These are phyloP conservation scores for Axinella damicornis DNA, from an alignment of 37 sponge, comb jelly and placozoan species.

Conservation along the genomic window DNA sequence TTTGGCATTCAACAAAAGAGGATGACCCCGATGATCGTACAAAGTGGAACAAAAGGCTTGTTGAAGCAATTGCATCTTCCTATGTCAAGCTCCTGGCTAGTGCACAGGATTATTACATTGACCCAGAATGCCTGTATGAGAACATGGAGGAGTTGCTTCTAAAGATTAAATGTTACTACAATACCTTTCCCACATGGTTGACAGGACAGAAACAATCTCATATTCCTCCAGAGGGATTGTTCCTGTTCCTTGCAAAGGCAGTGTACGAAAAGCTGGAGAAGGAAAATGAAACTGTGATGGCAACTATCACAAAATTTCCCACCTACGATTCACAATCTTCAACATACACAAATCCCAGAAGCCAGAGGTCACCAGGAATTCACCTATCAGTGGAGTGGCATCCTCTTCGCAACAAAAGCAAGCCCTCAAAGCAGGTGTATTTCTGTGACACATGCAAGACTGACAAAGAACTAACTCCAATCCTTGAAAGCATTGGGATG, in stretches of 20 bases:
- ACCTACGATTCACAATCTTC: neutral
- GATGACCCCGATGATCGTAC: conserved; percentile 14
- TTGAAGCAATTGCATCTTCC: conserved; percentile 41
- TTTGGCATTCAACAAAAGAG: conserved; percentile 2
- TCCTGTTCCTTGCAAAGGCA: neutral
- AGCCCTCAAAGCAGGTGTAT: conserved; percentile 4
- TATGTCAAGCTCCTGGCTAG: conserved; percentile 37
- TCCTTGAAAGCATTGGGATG: conserved; percentile 16
- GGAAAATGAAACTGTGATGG: neutral
- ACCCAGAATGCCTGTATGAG: too few relatives aligned
- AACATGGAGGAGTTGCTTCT: neutral
- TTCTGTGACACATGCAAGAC: neutral
- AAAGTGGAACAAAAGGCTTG: conserved; percentile 46
- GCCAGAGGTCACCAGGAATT: too few relatives aligned
- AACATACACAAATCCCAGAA: neutral
- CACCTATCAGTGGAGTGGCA: neutral
- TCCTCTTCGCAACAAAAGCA: neutral
- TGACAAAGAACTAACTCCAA: conserved; percentile 2
- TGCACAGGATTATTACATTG: neutral
- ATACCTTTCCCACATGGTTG: conserved; percentile 19
- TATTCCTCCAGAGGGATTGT: neutral
- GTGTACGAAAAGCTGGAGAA: conserved; percentile 1
- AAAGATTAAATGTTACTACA: conserved; percentile 3
- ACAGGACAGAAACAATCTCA: neutral
- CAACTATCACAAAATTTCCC: too few relatives aligned